A percentile compares a stretch with the other conserved stretches of the same genome.
Evolutionary conservation across 2,888 invertebrate genomes (phyloP).

Genomic region (Apotomis capreana): DNA sequence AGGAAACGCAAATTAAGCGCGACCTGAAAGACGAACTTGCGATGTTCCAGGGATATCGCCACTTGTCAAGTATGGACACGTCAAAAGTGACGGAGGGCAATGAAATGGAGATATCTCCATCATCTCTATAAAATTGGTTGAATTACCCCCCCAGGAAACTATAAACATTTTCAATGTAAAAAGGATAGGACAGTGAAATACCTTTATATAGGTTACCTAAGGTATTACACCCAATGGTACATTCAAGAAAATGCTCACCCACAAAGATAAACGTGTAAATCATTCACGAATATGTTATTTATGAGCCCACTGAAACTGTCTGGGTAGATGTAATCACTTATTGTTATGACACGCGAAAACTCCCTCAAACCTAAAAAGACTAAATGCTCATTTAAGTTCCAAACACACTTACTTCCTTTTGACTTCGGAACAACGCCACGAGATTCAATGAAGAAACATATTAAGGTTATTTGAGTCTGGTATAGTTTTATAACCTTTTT

Average conservation of each 20-base stretch:
- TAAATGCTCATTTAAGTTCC: neutral
- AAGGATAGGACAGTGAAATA: too few relatives aligned
- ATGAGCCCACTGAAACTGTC: conserved; percentile 1
- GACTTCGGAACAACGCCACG: neutral
- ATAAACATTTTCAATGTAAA: too few relatives aligned
- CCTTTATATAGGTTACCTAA: neutral
- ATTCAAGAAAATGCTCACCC: neutral
- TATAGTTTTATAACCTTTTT: conserved; percentile 11
- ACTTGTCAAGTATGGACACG: too few relatives aligned
- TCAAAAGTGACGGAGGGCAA: too few relatives aligned
- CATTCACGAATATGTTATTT: conserved; percentile 6
- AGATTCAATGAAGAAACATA: neutral
- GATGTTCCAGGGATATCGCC: too few relatives aligned
- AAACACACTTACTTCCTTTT: neutral
- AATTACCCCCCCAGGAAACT: too few relatives aligned
- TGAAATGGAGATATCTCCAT: too few relatives aligned
- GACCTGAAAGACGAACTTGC: too few relatives aligned
- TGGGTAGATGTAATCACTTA: conserved; percentile 17
- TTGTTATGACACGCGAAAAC: conserved; percentile 7
- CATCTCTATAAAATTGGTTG: too few relatives aligned
- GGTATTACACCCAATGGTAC: neutral
- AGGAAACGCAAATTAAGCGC: too few relatives aligned
- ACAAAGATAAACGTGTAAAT: neutral
- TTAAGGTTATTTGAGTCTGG: neutral
- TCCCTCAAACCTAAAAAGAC: neutral